These are phyloP conservation scores for Lycophotia porphyrea DNA, from an alignment of 2,888 invertebrate species.

Conservation along the genomic window DNA sequence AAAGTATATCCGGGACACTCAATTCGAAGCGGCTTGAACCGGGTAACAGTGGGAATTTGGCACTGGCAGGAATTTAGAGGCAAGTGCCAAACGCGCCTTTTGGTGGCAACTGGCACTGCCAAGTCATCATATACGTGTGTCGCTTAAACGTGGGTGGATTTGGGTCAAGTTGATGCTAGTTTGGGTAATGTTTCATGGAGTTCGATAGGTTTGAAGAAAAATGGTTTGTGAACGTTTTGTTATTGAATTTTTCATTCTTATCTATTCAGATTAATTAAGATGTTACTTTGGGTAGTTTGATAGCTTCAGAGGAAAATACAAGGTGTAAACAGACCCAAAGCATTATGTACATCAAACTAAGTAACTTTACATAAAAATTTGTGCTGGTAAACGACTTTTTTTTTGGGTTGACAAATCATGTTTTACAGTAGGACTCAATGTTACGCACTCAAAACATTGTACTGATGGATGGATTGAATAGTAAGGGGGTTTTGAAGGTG, in stretches of 20 bases:
- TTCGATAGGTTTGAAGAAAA: neutral
- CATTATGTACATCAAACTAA: too few relatives aligned
- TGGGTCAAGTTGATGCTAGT: conserved; percentile 35
- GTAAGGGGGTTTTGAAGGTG: too few relatives aligned
- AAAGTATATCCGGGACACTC: conserved; percentile 69
- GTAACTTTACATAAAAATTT: too few relatives aligned
- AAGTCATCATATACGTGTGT: conserved; percentile 71
- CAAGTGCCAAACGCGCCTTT: conserved; percentile 66
- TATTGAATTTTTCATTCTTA: neutral
- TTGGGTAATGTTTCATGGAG: conserved; percentile 13
- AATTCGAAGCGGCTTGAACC: conserved; percentile 58
- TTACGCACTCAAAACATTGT: too few relatives aligned
- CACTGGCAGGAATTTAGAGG: conserved; percentile 58
- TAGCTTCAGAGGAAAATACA: neutral
- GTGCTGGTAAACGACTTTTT: too few relatives aligned
- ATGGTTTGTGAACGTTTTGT: neutral
- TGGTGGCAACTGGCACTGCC: conserved; percentile 66
- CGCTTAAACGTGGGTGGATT: conserved; percentile 41
- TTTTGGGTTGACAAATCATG: too few relatives aligned
- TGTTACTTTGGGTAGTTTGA: neutral
- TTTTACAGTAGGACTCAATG: too few relatives aligned
- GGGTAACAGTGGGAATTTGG: conserved; percentile 74
- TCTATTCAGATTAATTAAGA: neutral
- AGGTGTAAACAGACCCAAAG: too few relatives aligned
- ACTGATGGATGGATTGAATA: too few relatives aligned